Conservation (phyloP, 2,797 vertebrate species). For the Zalophus californianus region DNA sequence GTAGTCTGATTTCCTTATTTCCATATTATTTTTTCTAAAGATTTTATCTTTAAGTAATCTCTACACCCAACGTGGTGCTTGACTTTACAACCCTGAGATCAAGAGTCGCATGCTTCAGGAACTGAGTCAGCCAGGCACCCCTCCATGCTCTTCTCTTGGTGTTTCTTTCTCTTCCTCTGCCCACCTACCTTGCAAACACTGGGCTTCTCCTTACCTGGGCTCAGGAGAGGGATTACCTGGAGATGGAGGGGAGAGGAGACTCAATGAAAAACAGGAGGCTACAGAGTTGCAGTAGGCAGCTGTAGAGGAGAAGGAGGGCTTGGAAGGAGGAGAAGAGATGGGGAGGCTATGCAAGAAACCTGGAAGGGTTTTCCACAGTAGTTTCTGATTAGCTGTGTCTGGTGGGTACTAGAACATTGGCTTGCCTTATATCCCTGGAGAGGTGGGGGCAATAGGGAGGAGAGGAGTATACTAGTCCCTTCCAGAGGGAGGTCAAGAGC, state of each 20-base stretch:
- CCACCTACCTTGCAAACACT: accelerated
- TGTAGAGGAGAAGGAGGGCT: background rate
- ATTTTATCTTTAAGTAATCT: background rate
- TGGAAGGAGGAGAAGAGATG: background rate
- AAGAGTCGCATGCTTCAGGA: background rate
- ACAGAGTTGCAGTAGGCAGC: background rate
- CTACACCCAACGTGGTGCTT: background rate
- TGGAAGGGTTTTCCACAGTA: background rate
- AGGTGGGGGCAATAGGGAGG: background rate
- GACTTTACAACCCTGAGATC: background rate
- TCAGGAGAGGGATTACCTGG: background rate
- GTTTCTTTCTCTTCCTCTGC: background rate
- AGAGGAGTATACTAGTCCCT: background rate
- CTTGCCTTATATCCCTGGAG: conserved; percentile 43
- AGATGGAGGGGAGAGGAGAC: background rate
- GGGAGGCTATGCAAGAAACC: background rate
- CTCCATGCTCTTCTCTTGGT: background rate
- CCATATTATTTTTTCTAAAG: background rate
- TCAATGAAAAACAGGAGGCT: background rate
- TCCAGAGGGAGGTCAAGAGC: conserved; percentile 43
- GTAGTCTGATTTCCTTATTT: background rate
- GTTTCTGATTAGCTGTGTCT: background rate
- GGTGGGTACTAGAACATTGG: background rate
- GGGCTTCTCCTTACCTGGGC: conserved; percentile 64
- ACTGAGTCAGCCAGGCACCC: background rate